These are phyloP conservation scores for Sebastes nivosus DNA, from an alignment of 2,797 vertebrate genomes.

Conservation along the genomic window DNA sequence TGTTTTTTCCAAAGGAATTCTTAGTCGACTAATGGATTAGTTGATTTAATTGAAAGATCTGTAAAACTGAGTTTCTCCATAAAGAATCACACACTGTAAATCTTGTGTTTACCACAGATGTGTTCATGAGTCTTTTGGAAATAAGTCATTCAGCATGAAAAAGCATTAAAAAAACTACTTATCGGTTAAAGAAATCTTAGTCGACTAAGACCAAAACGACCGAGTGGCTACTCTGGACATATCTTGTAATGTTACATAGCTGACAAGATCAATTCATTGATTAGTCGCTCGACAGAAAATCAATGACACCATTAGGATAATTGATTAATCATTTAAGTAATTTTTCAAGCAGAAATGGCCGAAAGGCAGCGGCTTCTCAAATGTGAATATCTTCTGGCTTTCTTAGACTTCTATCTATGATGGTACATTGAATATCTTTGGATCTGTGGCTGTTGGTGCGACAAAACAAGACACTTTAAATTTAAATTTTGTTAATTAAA, in stretches of 20 bases:
- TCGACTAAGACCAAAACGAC: no score
- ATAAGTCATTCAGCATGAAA: no score
- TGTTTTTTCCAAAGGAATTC: background rate
- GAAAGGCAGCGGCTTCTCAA: background rate
- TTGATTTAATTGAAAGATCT: no score
- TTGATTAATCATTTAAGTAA: background rate
- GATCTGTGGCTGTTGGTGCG: background rate
- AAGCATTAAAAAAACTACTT: no score
- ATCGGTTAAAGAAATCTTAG: no score
- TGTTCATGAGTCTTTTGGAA: no score
- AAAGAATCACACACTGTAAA: no score
- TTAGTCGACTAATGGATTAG: background rate
- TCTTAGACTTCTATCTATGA: no score
- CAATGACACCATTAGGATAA: background rate
- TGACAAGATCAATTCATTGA: background rate
- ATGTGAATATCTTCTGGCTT: background rate
- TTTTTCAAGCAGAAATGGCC: background rate
- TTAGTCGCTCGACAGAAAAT: background rate
- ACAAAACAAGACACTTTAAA: background rate
- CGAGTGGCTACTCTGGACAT: background rate
- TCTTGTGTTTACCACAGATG: no score
- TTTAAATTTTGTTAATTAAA: background rate
- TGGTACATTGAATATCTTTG: background rate
- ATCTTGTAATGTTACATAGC: background rate
- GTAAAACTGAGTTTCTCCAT: no score